A percentile compares a stretch with the other conserved stretches of the same genome.
These are phyloP conservation scores for Crenuchus spilurus DNA, from an alignment of 2,797 vertebrate genomes.

Conservation along the genomic window DNA sequence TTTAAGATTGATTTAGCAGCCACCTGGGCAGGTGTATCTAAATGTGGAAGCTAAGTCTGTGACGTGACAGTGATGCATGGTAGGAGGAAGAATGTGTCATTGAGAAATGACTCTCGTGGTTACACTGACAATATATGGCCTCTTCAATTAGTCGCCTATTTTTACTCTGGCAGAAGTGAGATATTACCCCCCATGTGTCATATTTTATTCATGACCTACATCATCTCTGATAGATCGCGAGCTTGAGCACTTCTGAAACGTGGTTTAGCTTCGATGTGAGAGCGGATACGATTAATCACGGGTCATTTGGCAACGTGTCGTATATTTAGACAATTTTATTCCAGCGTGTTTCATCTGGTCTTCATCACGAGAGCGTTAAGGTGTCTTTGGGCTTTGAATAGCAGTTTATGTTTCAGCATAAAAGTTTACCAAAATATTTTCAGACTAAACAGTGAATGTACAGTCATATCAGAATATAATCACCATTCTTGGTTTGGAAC, in stretches of 20 bases:
- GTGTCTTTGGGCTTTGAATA: not conserved
- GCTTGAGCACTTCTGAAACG: constrained; percentile 36
- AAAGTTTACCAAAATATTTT: not conserved
- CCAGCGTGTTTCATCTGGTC: constrained; percentile 45
- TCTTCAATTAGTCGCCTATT: constrained; percentile 63
- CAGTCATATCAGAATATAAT: not conserved
- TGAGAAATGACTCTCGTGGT: constrained; percentile 44
- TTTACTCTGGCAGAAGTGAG: constrained; percentile 58
- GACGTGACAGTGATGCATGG: constrained; percentile 46
- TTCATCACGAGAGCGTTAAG: constrained; percentile 32
- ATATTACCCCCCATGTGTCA: constrained; percentile 62
- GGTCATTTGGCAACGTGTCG: constrained; percentile 32
- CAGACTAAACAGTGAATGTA: not conserved
- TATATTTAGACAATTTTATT: constrained; percentile 56
- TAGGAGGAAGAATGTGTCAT: constrained; percentile 39
- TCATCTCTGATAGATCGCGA: constrained; percentile 51
- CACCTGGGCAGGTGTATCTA: constrained; percentile 36
- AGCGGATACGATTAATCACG: constrained; percentile 49
- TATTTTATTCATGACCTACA: constrained; percentile 62
- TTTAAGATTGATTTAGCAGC: constrained; percentile 28
- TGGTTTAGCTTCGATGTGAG: constrained; percentile 43
- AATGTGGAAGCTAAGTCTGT: constrained; percentile 35
- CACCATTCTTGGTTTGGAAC: no score
- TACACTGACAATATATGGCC: constrained; percentile 58
- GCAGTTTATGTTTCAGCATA: not conserved